These are phyloP conservation scores for Molanna angustata DNA, from an alignment of 2,888 invertebrate genomes.

Conservation along the genomic window DNA sequence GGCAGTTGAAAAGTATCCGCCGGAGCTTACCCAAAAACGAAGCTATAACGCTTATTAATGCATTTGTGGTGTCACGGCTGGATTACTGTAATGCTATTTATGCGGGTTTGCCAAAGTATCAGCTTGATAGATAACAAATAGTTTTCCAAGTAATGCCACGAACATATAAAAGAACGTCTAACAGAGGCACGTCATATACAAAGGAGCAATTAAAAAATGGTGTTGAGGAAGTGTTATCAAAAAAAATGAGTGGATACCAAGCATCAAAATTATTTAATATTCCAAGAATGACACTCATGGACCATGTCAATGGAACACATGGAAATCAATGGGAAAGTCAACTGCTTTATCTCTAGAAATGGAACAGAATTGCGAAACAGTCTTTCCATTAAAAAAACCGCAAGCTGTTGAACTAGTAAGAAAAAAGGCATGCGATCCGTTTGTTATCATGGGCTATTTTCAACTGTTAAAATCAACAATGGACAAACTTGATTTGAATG, in stretches of 20 bases:
- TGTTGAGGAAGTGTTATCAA: constrained; percentile 6
- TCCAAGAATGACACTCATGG: constrained; percentile 30
- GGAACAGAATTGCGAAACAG: constrained; percentile 34
- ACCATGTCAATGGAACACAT: constrained; percentile 31
- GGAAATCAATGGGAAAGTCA: no score
- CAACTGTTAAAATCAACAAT: no score
- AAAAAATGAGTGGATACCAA: constrained; percentile 5
- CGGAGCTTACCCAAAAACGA: no score
- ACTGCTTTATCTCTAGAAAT: constrained; percentile 34
- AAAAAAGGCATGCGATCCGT: background rate
- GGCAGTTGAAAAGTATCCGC: no score
- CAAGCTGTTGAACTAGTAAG: constrained; percentile 36
- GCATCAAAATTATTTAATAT: constrained; percentile 24
- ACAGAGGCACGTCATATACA: constrained; percentile 5
- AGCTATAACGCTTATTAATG: no score
- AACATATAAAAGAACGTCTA: constrained; percentile 3
- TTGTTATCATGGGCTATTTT: background rate
- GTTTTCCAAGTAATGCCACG: constrained; percentile 5
- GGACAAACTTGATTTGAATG: no score
- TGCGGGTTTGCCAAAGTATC: no score
- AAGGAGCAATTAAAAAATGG: constrained; percentile 2
- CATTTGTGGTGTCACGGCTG: no score
- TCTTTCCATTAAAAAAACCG: constrained; percentile 38
- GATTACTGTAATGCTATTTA: no score
- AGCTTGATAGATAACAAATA: no score